These are phyloP conservation scores for Drosophila bocqueti DNA, from an alignment of 1,140 invertebrate species.

Conservation along the genomic window DNA sequence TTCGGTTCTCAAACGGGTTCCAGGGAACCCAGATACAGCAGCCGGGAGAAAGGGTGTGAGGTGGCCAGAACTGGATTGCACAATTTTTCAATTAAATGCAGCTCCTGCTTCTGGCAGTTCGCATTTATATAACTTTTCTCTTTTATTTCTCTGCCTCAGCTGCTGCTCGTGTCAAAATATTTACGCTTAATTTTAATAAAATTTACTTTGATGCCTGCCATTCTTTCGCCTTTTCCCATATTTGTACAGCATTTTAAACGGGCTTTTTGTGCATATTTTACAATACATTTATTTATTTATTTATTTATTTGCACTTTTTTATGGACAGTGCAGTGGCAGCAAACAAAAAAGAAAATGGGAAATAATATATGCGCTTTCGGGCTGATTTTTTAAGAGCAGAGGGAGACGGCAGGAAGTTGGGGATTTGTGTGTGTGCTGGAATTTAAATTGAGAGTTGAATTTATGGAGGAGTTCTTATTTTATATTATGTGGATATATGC, in stretches of 20 bases:
- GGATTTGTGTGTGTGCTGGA: conserved; percentile 23
- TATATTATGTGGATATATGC: conserved; percentile 25
- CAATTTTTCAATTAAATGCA: conserved; percentile 70
- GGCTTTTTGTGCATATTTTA: conserved; percentile 69
- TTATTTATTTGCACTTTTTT: conserved; percentile 42
- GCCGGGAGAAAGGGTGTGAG: background rate
- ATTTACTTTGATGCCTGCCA: conserved; percentile 65
- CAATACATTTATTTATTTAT: conserved; percentile 70
- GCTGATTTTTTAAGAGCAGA: conserved; percentile 20
- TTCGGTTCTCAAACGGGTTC: conserved; percentile 32
- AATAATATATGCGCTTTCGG: conserved; percentile 42
- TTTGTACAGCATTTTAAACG: conserved; percentile 70
- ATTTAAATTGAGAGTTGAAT: conserved; percentile 42
- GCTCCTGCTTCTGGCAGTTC: conserved; percentile 39
- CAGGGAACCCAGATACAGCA: conserved; percentile 8
- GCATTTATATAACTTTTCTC: conserved; percentile 17
- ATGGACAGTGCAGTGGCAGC: conserved; percentile 17
- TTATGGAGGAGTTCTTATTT: conserved; percentile 32
- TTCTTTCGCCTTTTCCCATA: conserved; percentile 34
- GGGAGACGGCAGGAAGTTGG: conserved; percentile 24
- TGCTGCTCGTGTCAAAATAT: conserved; percentile 71
- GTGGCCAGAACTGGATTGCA: conserved; percentile 42
- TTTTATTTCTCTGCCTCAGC: conserved; percentile 27
- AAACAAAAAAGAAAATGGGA: conserved; percentile 6
- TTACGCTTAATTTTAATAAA: conserved; percentile 81